phyloP scores from a whole-genome alignment of 2,888 invertebrate species.

The Schrankia costaestrigalis region DNA sequence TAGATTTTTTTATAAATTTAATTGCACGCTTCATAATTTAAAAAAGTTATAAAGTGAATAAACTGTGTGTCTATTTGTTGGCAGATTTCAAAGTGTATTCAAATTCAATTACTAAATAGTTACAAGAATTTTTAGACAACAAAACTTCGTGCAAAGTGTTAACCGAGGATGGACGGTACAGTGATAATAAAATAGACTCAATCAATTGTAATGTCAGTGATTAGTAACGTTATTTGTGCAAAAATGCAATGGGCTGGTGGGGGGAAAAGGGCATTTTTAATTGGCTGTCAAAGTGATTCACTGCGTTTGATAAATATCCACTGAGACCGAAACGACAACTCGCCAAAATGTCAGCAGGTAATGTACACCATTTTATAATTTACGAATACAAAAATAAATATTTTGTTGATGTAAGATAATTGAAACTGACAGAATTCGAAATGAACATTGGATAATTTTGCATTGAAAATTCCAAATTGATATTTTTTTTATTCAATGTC shows the following conservation, averaged over 20 bases:
- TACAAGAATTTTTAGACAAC: slow-evolving; percentile 1
- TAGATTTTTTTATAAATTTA: no score
- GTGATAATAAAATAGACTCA: slow-evolving; percentile 25
- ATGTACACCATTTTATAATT: slow-evolving; percentile 25
- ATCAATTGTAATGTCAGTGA: slow-evolving; percentile 59
- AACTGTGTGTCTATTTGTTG: slow-evolving; percentile 2
- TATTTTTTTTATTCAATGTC: no score
- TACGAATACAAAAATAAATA: no score
- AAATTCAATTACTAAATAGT: slow-evolving; percentile 3
- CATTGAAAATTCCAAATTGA: slow-evolving; percentile 7
- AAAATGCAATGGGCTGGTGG: slow-evolving; percentile 72
- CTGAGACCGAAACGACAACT: slow-evolving; percentile 40
- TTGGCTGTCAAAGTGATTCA: slow-evolving; percentile 47
- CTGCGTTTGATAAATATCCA: slow-evolving; percentile 45
- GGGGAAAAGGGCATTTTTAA: slow-evolving; percentile 44
- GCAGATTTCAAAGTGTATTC: slow-evolving; percentile 5
- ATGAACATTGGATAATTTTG: slow-evolving; percentile 20
- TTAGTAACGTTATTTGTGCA: slow-evolving; percentile 51
- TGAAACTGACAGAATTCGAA: no score
- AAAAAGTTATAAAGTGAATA: neutral
- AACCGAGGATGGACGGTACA: slow-evolving; percentile 15
- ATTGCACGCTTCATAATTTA: no score
- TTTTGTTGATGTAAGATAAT: no score
- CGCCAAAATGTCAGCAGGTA: slow-evolving; percentile 73
- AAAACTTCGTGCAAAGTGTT: slow-evolving; percentile 8